Percentiles rank a stretch among this genome's conserved stretches.
Conservation (phyloP, 2,113 vertebrate species). For the Ophthalmolycus amberensis region DNA sequence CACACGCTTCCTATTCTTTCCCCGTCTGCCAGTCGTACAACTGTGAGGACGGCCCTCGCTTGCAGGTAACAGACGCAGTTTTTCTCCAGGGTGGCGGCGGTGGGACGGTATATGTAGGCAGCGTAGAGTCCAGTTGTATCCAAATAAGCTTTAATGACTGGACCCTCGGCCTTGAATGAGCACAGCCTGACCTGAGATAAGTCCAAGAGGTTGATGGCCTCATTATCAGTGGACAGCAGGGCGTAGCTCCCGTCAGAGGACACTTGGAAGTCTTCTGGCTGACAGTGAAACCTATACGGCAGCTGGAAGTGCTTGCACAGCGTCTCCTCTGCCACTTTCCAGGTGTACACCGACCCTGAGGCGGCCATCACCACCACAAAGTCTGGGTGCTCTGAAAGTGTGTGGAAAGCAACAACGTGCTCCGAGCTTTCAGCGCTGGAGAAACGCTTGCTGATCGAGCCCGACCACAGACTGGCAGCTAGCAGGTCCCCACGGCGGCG, state of each 20-base stretch:
- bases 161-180: slow-evolving; percentile 69
- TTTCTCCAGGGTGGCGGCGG: not conserved
- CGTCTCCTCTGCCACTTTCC: slow-evolving; percentile 84
- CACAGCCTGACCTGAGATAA: slow-evolving; percentile 72
- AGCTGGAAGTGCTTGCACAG: slow-evolving; percentile 80
- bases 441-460: slow-evolving; percentile 81
- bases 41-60: slow-evolving; percentile 69
- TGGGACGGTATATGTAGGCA: slow-evolving; percentile 68
- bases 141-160: slow-evolving; percentile 70
- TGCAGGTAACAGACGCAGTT: slow-evolving; percentile 70
- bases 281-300: slow-evolving; percentile 64
- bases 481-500: slow-evolving; percentile 72
- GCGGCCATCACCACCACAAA: slow-evolving; percentile 79
- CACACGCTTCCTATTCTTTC: slow-evolving; percentile 71
- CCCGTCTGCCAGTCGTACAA: slow-evolving; percentile 74
- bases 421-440: slow-evolving; percentile 60
- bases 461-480: slow-evolving; percentile 85
- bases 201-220: slow-evolving; percentile 77
- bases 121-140: slow-evolving; percentile 72
- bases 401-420: slow-evolving; percentile 78
- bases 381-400: slow-evolving; percentile 78
- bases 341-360: slow-evolving; percentile 82
- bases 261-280: slow-evolving; percentile 74
- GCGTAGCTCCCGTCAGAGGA: slow-evolving; percentile 77
- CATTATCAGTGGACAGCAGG: slow-evolving; percentile 71